Conservation (phyloP, 2,888 invertebrate genomes). For the Caenorhabditis doughertyi region DNA sequence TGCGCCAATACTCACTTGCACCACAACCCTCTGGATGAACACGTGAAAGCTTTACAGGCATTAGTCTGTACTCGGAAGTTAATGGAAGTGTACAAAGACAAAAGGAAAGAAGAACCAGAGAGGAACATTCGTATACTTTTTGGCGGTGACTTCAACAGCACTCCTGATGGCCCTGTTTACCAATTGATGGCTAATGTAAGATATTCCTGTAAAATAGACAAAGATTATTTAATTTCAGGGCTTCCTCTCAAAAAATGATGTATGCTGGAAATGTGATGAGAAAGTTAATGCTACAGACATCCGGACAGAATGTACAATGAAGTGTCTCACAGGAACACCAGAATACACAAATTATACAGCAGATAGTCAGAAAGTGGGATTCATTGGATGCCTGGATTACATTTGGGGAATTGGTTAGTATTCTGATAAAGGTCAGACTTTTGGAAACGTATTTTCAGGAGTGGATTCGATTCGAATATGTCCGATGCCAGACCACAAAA, state of each 20-base stretch:
- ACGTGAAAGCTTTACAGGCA: slow-evolving; percentile 90
- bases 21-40: slow-evolving; percentile 93
- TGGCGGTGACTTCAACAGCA: slow-evolving; percentile 95
- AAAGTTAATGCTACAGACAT: slow-evolving; percentile 4
- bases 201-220: neutral
- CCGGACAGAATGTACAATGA: neutral
- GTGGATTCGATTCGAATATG: neutral
- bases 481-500: slow-evolving; percentile 90
- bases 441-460: neutral
- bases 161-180: slow-evolving; percentile 88
- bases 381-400: slow-evolving; percentile 69
- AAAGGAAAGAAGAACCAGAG: neutral
- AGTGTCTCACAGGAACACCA: slow-evolving; percentile 50
- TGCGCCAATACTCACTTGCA: slow-evolving; percentile 93
- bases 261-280: slow-evolving; percentile 90
- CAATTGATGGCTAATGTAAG: slow-evolving; percentile 87
- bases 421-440: neutral
- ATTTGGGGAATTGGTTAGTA: slow-evolving; percentile 63
- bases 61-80: slow-evolving; percentile 22
- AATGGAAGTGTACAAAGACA: slow-evolving; percentile 14
- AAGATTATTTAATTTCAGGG: neutral
- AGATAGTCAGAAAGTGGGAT: slow-evolving; percentile 38
- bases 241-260: slow-evolving; percentile 84
- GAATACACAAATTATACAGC: slow-evolving; percentile 70
- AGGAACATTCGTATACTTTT: slow-evolving; percentile 85